These are phyloP conservation scores for Euzophera pinguis DNA, from an alignment of 2,888 invertebrate genomes.

Conservation along the genomic window DNA sequence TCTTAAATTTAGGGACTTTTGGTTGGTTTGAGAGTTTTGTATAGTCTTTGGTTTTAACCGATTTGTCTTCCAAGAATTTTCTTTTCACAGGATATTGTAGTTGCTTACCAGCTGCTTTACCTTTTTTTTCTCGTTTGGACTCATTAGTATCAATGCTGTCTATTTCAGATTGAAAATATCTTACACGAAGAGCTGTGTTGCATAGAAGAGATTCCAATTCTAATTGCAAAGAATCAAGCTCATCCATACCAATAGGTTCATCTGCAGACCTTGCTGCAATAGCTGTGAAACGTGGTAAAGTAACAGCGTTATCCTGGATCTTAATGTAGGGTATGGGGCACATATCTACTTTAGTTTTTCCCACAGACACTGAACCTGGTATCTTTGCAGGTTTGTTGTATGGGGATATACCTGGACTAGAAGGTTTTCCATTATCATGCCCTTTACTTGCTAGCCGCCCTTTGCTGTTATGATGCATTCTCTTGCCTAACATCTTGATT, in stretches of 20 bases:
- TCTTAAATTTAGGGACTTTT: conserved; percentile 81
- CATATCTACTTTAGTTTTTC: conserved; percentile 65
- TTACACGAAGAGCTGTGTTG: conserved; percentile 88
- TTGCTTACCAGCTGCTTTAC: conserved; percentile 75
- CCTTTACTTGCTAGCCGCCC: conserved; percentile 73
- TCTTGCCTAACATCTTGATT: conserved; percentile 66
- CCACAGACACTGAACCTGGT: conserved; percentile 58
- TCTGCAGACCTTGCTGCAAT: conserved; percentile 84
- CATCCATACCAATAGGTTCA: conserved; percentile 91
- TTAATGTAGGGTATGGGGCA: conserved; percentile 83
- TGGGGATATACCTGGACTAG: conserved; percentile 71
- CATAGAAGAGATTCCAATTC: conserved; percentile 93
- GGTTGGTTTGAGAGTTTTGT: conserved; percentile 75
- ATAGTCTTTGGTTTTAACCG: conserved; percentile 79
- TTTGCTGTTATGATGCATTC: conserved; percentile 75
- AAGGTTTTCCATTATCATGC: conserved; percentile 71
- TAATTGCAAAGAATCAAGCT: conserved; percentile 91
- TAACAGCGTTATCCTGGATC: conserved; percentile 83
- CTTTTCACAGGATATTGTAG: conserved; percentile 77
- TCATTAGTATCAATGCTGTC: conserved; percentile 82
- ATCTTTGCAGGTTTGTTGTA: conserved; percentile 72
- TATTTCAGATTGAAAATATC: conserved; percentile 88
- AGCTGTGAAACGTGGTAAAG: conserved; percentile 83
- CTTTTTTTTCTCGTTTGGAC: conserved; percentile 74
- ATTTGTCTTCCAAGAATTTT: conserved; percentile 77